Evolutionary conservation across 2,797 vertebrate genomes (phyloP), one percentile per base, ranked within the genome.

Genomic region (Eutrigla gurnardus): DNA sequence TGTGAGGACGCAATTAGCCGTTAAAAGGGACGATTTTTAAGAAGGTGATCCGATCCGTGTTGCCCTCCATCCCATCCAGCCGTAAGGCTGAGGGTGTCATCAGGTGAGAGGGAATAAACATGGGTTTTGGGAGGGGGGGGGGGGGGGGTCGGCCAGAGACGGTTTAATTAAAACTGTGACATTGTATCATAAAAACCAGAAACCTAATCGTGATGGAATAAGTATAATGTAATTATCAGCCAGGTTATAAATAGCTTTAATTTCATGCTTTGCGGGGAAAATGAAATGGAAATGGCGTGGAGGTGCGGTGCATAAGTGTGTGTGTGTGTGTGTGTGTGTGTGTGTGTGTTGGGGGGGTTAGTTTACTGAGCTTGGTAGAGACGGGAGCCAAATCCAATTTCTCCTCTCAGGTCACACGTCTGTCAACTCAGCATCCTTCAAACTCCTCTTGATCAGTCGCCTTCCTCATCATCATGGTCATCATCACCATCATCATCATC

Each of bases 151-250:
- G 86, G 89, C 79, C 86, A 83, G 89, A 92, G 88, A 92, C 53
- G 82, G 75, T 93, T 92, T 93, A 92, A 94, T 94, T 94, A 93
- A 89, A 92, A 87, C 86, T 92, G 89, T 93, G 92, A 94, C 92
- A 92, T 90, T 91, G 89, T 91, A 89, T 94, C 89, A 91, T 91
- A 94, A 92, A 93, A 92, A 91, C 49, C 91, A 89, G 88, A 89
- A 93, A 93, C 88, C 86, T 91, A 91, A 93, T 93, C 86, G 83
- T 81, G 88, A 92, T 91, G 89, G 90, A 93, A 92, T 91, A 92
- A 93, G 86, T 92, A 91, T 93, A 93, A 93, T 92, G 92, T 93
- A 93, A 93, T 94, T 93, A 95, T 94, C 92, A 89, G 82, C 70
- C 81, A 80, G 86, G 90, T 91, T 93, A 94, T 93, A 93, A 94